Evolutionary conservation across 2,888 invertebrate species (phyloP).

Genomic region (Amiota communis): DNA sequence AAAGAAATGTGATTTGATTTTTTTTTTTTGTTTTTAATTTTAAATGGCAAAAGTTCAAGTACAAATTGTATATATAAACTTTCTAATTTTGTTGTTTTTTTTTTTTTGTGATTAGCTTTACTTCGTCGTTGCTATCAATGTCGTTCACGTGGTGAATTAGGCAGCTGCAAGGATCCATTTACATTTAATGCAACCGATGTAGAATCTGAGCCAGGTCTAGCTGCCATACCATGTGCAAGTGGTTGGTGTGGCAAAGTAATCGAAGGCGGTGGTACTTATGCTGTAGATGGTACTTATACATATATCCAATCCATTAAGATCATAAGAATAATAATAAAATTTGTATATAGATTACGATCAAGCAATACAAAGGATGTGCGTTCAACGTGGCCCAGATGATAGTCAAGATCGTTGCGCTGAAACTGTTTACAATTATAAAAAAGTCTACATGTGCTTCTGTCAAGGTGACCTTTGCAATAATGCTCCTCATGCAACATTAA

Average conservation of each 20-base stretch:
- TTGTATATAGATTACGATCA: constrained; percentile 82
- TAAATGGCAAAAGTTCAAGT: neutral
- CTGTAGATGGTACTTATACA: constrained; percentile 83
- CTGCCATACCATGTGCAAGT: constrained; percentile 83
- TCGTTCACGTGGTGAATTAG: constrained; percentile 88
- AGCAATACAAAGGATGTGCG: constrained; percentile 89
- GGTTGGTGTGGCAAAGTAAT: constrained; percentile 95
- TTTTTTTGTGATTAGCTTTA: constrained; percentile 74
- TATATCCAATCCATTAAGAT: neutral
- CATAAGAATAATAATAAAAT: neutral
- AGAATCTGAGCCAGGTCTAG: constrained; percentile 81
- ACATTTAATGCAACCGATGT: constrained; percentile 84
- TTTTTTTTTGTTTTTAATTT: constrained; percentile 10
- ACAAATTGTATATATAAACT: too few species aligned
- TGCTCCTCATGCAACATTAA: neutral
- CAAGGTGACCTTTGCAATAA: constrained; percentile 89
- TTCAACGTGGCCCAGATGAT: constrained; percentile 91
- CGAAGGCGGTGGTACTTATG: constrained; percentile 84
- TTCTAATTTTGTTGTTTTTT: neutral
- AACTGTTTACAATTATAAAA: constrained; percentile 85
- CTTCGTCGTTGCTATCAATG: constrained; percentile 87
- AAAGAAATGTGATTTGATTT: constrained; percentile 32
- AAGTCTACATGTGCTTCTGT: constrained; percentile 93
- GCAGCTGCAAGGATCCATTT: constrained; percentile 92
- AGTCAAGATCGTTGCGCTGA: constrained; percentile 92